phyloP scores from a whole-genome alignment of 2,888 invertebrate genomes.

The Trissolcus japonicus region DNA sequence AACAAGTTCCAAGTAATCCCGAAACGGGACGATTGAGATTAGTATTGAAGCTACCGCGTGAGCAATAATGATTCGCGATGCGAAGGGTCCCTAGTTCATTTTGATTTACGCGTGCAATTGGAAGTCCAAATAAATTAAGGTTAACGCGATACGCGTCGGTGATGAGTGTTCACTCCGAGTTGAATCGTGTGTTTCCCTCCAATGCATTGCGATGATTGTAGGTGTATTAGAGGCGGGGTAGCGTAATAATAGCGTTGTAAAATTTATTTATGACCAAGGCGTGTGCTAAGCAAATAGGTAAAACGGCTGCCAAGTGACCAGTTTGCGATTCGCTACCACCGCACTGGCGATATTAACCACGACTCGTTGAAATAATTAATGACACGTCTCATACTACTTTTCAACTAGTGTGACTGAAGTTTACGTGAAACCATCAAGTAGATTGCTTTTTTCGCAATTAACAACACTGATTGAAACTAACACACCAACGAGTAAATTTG shows the following conservation, averaged over 20 bases:
- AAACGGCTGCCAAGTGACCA: slow-evolving; percentile 73
- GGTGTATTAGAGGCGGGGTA: slow-evolving; percentile 68
- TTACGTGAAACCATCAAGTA: no score
- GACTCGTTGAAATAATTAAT: slow-evolving; percentile 75
- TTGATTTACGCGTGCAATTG: slow-evolving; percentile 61
- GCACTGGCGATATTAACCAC: slow-evolving; percentile 69
- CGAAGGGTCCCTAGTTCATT: slow-evolving; percentile 31
- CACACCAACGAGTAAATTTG: no score
- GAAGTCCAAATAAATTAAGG: slow-evolving; percentile 64
- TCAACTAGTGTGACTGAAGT: no score
- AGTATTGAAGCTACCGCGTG: slow-evolving; percentile 23
- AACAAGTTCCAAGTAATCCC: slow-evolving; percentile 9
- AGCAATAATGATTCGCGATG: slow-evolving; percentile 38
- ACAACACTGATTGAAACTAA: no score
- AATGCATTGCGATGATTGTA: slow-evolving; percentile 56
- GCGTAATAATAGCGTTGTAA: slow-evolving; percentile 71
- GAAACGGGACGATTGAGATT: slow-evolving; percentile 39
- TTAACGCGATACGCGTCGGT: slow-evolving; percentile 62
- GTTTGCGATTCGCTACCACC: slow-evolving; percentile 68
- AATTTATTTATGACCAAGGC: slow-evolving; percentile 73
- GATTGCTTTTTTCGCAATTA: no score
- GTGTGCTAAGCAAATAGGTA: slow-evolving; percentile 72
- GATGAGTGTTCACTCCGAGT: slow-evolving; percentile 57
- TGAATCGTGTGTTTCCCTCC: slow-evolving; percentile 44
- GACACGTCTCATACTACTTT: slow-evolving; percentile 53